Evolutionary conservation across 2,113 vertebrate species (phyloP), one percentile per base, ranked within the genome.

Genomic region (Toxotes chatareus): DNA sequence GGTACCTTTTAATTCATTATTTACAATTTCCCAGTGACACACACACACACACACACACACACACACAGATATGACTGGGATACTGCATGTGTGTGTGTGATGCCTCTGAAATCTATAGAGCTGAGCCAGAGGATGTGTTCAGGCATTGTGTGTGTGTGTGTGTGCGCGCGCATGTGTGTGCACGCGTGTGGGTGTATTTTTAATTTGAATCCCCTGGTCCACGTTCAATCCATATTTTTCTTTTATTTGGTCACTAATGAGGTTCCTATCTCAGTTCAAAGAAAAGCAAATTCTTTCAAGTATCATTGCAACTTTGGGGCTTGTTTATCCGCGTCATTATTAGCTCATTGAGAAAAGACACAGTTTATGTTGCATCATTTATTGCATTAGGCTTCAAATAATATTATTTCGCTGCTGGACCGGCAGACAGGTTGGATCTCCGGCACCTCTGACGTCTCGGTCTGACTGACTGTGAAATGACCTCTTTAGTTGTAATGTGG

Each of bases 1-100:
- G 68, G 73, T 62, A 68, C 83, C 80, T 90, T 85, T 84, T 78
- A 85, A 90, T 92, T 88, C 57, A 87, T 89, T 90, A 91, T 92
- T 91, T 82, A 93, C 61, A 14, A 68, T 69, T 77, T 87, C 66
- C 73, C 70, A 85, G 38, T 81, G 76, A 85, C 46, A 59, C 42
- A 40, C 12, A 11, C 57, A 38, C 46, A 44, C 68, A 53, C 60
- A 23, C 31, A 42, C 72, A 14, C 34, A 51, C 31, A 40, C 69
- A 69, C 67, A 51, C 51, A 63, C 68, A 72, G 61, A 65, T 36
- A 27, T 27, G 27, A 27, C 27, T 27, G 27, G 27, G 27, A 27
- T 27, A 27, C 27, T 67, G 73, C 60, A 73, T 4, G 44, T 77
- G 46, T 71, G 38, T 44, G 64, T 59, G 59, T 38, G 32, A 72